These are phyloP conservation scores for Plectrocnemia conspersa DNA, from an alignment of 1,140 invertebrate species.

Conservation along the genomic window DNA sequence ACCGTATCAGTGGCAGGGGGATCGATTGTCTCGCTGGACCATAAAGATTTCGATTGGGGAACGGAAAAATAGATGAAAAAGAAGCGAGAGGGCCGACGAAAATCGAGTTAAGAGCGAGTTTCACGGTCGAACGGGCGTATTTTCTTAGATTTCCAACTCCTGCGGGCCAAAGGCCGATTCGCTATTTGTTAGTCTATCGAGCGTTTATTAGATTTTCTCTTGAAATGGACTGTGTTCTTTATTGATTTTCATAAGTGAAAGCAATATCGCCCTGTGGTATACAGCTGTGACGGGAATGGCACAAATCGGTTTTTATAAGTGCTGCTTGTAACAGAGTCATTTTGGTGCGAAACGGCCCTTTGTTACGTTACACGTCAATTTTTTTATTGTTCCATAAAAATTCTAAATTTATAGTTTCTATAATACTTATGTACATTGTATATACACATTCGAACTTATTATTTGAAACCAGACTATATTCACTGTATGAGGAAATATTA, in stretches of 20 bases:
- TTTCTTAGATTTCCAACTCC: slow-evolving; percentile 22
- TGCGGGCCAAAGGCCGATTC: neutral
- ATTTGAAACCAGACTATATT: too few species aligned
- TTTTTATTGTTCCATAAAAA: too few species aligned
- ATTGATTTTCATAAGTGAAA: neutral
- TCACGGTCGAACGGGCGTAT: slow-evolving; percentile 26
- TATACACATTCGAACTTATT: too few species aligned
- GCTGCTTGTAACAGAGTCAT: too few species aligned
- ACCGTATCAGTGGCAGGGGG: slow-evolving; percentile 22
- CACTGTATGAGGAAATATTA: too few species aligned
- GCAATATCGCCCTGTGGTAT: too few species aligned
- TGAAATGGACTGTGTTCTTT: neutral
- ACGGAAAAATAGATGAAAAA: slow-evolving; percentile 24
- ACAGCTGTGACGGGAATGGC: too few species aligned
- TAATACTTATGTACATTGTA: too few species aligned
- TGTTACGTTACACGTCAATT: too few species aligned
- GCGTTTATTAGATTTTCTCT: neutral
- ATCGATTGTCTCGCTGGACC: slow-evolving; percentile 29
- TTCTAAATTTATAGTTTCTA: too few species aligned
- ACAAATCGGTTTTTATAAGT: too few species aligned
- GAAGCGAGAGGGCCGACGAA: neutral
- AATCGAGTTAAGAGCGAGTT: slow-evolving; percentile 32
- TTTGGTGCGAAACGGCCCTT: too few species aligned
- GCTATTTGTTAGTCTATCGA: slow-evolving; percentile 14
- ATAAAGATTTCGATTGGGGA: slow-evolving; percentile 30